Evolutionary conservation across 2,888 invertebrate genomes (phyloP).

Genomic region (Drosophila mettleri): DNA sequence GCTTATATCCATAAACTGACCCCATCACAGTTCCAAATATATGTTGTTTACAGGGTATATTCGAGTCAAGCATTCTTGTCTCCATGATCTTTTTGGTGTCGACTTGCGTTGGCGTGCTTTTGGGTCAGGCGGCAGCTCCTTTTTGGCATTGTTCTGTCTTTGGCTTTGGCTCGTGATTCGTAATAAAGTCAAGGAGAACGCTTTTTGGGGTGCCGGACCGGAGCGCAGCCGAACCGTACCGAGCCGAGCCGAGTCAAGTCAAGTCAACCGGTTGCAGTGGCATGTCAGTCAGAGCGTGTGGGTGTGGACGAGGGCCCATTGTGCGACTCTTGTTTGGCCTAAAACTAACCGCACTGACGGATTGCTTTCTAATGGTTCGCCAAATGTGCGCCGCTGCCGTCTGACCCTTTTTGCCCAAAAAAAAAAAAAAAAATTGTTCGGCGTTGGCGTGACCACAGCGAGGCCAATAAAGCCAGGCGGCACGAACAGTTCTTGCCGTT

Average conservation of each 20-base stretch:
- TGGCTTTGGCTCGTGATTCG: conserved; percentile 71
- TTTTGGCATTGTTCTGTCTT: conserved; percentile 64
- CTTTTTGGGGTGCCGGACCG: conserved; percentile 37
- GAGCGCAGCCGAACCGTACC: too few relatives aligned
- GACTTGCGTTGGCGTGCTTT: conserved; percentile 65
- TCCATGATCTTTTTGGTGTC: conserved; percentile 1
- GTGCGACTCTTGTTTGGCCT: conserved; percentile 63
- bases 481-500: conserved; percentile 38
- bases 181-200: conserved; percentile 79
- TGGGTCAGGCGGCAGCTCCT: conserved; percentile 73
- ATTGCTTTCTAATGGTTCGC: conserved; percentile 76
- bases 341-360: conserved; percentile 68
- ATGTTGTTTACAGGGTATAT: neutral
- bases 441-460: conserved; percentile 74
- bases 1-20: too few relatives aligned
- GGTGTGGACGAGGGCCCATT: conserved; percentile 56
- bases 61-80: neutral
- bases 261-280: conserved; percentile 58
- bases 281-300: conserved; percentile 43
- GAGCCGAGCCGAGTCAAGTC: conserved; percentile 12
- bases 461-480: conserved; percentile 41
- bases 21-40: neutral
- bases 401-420: conserved; percentile 71
- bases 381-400: conserved; percentile 61
- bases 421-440: too few relatives aligned